Evolutionary conservation across 1,140 invertebrate genomes (phyloP), one percentile per base, ranked within the genome.

Genomic region (Aporrectodea caliginosa): DNA sequence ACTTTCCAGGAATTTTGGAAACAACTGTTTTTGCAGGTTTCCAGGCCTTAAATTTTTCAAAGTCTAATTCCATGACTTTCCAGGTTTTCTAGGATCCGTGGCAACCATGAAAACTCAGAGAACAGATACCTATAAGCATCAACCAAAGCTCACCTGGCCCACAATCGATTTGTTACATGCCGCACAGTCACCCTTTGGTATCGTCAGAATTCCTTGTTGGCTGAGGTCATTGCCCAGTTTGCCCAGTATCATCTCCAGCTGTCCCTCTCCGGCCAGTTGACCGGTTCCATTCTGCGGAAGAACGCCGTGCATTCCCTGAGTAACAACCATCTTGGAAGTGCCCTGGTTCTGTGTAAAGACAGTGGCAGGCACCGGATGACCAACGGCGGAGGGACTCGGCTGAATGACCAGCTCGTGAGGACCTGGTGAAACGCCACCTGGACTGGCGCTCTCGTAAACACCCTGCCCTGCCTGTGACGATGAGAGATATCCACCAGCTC

Each of bases 101-200:
- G n/a, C n/a, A n/a, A n/a, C n/a, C n/a, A n/a, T n/a, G n/a, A n/a
- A n/a, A n/a, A n/a, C n/a, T n/a, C n/a, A n/a, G n/a, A n/a, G n/a
- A n/a, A n/a, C n/a, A n/a, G n/a, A n/a, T n/a, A n/a, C n/a, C n/a
- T n/a, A n/a, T n/a, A n/a, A n/a, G n/a, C n/a, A n/a, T n/a, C n/a
- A n/a, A 22, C 43, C 6, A 22, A 6, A n/a, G 33, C 75, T 2
- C 6, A 95, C 94, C 92, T 98, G 95, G 82, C 97, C 97, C 58
- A 98, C 95, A 88, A 99, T 98, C 27, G 96, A 95, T 86, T 99
- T 98, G 87, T 96, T 94, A 91, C 97, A 99, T 77, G 95, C 95
- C 86, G 92, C 95, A 92, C 97, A 99, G 90, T 95, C 96, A 83
- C 97, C 98, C 90, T 98, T 99, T 86, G 98, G 95, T 80, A 96